Conservation (phyloP, 2,113 vertebrate species). For the Prochilodus magdalenae region DNA sequence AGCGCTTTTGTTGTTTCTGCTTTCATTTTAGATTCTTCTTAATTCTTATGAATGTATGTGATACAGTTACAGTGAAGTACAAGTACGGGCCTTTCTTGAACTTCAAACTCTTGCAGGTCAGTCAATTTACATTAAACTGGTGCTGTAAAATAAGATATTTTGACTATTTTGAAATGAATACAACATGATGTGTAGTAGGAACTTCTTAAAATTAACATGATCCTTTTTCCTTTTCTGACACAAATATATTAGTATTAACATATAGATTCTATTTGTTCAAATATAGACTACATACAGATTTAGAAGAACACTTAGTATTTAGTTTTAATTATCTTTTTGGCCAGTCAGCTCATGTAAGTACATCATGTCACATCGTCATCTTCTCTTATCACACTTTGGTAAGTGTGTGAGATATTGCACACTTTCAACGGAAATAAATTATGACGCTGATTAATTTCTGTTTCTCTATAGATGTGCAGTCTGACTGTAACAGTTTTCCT, state of each 20-base stretch:
- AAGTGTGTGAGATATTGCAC: background rate
- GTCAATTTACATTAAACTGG: background rate
- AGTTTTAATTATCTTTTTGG: no score
- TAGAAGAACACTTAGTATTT: no score
- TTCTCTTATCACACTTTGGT: background rate
- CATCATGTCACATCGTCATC: background rate
- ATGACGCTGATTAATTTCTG: background rate
- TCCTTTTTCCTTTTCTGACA: no score
- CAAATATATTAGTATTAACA: no score
- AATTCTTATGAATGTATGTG: background rate
- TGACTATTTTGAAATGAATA: no score
- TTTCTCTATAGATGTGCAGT: background rate
- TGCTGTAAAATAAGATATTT: background rate
- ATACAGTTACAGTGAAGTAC: background rate
- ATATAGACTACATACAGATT: no score
- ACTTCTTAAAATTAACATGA: no score
- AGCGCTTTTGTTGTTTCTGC: background rate
- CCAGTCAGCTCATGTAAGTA: background rate
- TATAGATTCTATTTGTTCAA: no score
- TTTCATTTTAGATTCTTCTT: background rate
- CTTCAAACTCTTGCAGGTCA: background rate
- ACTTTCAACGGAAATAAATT: background rate
- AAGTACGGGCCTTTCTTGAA: background rate
- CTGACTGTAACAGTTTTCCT: background rate
- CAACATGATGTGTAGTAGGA: no score